Conservation (phyloP, 2,113 vertebrate genomes). For the Cryptotis parvus region DNA sequence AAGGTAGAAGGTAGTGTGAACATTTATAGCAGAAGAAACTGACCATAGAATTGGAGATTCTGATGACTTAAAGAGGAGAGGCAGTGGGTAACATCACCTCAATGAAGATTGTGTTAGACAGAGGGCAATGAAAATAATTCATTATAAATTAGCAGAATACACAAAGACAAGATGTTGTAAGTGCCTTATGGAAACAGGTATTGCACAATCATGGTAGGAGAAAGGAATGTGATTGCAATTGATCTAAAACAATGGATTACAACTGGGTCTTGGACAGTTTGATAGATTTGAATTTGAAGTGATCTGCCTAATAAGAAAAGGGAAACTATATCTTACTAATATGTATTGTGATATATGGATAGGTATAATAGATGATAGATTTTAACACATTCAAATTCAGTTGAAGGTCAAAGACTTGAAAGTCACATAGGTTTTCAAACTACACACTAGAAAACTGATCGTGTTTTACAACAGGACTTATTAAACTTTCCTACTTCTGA, state of each 20-base stretch:
- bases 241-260: constrained; percentile 27
- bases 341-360: no score
- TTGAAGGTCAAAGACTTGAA: background rate
- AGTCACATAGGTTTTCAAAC: background rate
- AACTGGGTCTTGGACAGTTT: background rate
- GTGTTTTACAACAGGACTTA: background rate
- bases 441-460: background rate
- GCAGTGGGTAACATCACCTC: background rate
- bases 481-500: no score
- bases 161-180: constrained; percentile 60
- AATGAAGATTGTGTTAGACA: background rate
- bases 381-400: background rate
- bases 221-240: constrained; percentile 28
- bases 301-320: background rate
- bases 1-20: constrained; percentile 8
- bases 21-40: constrained; percentile 40
- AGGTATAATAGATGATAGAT: background rate
- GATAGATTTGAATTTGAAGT: constrained; percentile 3
- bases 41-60: constrained; percentile 1
- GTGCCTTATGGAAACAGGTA: constrained; percentile 56
- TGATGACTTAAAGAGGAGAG: background rate
- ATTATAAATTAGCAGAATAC: constrained; percentile 58
- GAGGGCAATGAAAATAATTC: constrained; percentile 44
- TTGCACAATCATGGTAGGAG: constrained; percentile 46
- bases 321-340: background rate